Evolutionary conservation across 2,113 vertebrate species (phyloP), one percentile per base, ranked within the genome.

Genomic region (Suricata suricatta): DNA sequence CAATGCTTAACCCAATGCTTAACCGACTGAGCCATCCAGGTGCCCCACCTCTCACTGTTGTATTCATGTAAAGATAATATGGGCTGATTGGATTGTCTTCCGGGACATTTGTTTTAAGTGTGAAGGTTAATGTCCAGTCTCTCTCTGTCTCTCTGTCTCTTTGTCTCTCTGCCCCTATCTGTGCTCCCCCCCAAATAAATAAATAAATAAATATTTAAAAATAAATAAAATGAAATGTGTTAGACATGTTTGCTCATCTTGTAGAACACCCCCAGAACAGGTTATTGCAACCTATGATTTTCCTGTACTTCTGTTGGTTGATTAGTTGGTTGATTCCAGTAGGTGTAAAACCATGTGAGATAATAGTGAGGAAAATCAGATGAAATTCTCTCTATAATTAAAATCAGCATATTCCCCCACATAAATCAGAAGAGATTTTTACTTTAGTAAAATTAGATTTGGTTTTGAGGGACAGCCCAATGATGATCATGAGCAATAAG

Each of bases 101-200:
- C n/a, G 96, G 44, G 72, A 95, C 0, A 27, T 72, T 96, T 96
- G 93, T 96, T 98, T 98, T 93, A 96, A 14, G 77, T 97, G 68
- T 88, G 41, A 97, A 96, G 6, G 15, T 84, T 97, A 96, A 92
- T 63, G 35, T 87, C 63, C 88, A 91, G 16, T 25, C 21, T 60
- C 21, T 60, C 57, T 47, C 44, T 54, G 16, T 54, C 52, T 52
- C 2, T 54, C 52, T 57, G 17, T 60, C 21, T 60, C 1, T 60
- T 21, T 54, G 15, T 54, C 52, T 57, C 54, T 60, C 21, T 60
- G 57, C 21, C 57, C 57, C 19, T 8, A 9, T 21, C 16, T 17
- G 15, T 14, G 52, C 57, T 60, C 57, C 8, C 21, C 19, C 57
- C 7, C 6, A n/a, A n/a, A n/a, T n/a, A 60, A 60, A 60, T 60